Conservation (phyloP, 2,888 invertebrate species). For the Mycogona germanica region DNA sequence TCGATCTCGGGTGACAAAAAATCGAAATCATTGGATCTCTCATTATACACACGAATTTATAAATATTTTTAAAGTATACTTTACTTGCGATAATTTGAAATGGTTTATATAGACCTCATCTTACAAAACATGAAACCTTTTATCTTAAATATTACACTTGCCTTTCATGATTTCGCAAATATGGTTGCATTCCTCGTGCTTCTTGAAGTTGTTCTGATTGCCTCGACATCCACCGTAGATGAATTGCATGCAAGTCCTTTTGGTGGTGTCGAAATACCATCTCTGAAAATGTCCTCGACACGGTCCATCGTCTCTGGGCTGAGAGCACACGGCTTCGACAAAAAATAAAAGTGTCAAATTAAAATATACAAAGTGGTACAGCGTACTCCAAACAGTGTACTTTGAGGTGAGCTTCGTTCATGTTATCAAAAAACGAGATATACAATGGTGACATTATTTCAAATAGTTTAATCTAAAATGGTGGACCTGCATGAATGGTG, state of each 20-base stretch:
- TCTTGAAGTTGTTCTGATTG: constrained; percentile 75
- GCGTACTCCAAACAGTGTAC: too few relatives aligned
- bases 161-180: constrained; percentile 39
- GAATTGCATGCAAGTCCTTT: constrained; percentile 64
- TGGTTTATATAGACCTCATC: background rate
- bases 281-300: constrained; percentile 77
- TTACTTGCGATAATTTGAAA: background rate
- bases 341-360: background rate
- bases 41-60: too few relatives aligned
- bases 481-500: too few relatives aligned
- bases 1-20: too few relatives aligned
- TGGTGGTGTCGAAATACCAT: constrained; percentile 67
- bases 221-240: constrained; percentile 78
- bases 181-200: constrained; percentile 52
- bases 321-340: constrained; percentile 64
- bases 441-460: too few relatives aligned
- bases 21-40: too few relatives aligned
- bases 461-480: too few relatives aligned
- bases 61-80: too few relatives aligned
- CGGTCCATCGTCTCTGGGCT: constrained; percentile 63
- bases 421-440: too few relatives aligned
- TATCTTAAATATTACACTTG: background rate
- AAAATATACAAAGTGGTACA: background rate
- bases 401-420: too few relatives aligned
- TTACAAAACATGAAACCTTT: too few relatives aligned